Evolutionary conservation across 1,140 invertebrate species (phyloP).

Genomic region (Camponotus pennsylvanicus): DNA sequence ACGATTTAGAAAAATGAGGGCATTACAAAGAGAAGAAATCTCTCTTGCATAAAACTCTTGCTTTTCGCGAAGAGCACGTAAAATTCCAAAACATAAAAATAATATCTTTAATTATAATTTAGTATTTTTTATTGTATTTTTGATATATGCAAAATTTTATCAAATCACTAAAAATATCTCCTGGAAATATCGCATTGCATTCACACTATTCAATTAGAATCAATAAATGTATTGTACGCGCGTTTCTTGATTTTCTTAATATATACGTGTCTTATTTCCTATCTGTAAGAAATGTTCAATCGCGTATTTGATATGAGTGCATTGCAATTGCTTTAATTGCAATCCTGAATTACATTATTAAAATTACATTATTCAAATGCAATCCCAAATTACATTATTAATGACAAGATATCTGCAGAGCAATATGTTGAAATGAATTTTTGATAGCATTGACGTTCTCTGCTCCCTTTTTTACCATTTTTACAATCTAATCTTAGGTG

Average conservation of each 20-base stretch:
- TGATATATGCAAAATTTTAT: background rate
- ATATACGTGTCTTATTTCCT: background rate
- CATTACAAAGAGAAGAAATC: background rate
- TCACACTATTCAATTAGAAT: constrained; percentile 28
- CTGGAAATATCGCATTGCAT: background rate
- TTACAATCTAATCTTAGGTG: background rate
- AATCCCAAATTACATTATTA: no score
- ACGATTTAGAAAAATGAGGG: background rate
- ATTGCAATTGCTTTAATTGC: background rate
- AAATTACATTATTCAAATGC: no score
- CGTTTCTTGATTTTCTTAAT: background rate
- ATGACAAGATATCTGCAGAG: background rate
- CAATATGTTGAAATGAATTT: constrained; percentile 9
- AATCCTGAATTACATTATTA: background rate
- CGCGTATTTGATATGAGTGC: background rate
- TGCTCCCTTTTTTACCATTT: background rate
- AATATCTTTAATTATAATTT: constrained; percentile 24
- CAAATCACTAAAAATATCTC: background rate
- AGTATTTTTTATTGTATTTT: constrained; percentile 28
- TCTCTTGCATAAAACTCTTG: background rate
- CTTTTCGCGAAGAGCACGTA: background rate
- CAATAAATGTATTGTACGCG: background rate
- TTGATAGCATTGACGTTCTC: background rate
- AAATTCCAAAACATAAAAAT: constrained; percentile 11
- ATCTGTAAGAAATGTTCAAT: background rate